phyloP scores from a whole-genome alignment of 2,797 vertebrate species.

The Morelia viridis region DNA sequence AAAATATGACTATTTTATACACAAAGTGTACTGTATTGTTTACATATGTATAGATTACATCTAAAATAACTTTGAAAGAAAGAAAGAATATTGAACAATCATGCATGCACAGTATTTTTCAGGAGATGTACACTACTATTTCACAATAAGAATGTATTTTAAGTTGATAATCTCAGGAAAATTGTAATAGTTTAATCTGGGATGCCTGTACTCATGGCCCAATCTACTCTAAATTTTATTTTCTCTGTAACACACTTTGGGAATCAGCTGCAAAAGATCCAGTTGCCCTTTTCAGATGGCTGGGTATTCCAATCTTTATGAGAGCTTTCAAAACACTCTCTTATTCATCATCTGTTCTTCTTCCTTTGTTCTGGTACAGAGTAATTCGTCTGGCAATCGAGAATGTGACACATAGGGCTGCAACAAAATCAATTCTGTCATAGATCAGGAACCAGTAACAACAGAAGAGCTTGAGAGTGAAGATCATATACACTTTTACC shows the following conservation, averaged over 20 bases:
- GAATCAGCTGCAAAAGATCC: constrained; percentile 66
- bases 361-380: constrained; percentile 71
- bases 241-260: constrained; percentile 71
- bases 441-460: constrained; percentile 66
- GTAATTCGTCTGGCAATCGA: constrained; percentile 73
- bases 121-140: neutral
- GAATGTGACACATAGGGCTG: constrained; percentile 67
- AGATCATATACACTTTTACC: neutral
- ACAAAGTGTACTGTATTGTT: neutral
- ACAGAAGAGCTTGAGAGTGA: neutral
- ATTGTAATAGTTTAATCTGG: constrained; percentile 12
- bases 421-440: constrained; percentile 76
- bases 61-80: neutral
- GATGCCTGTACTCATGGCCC: neutral
- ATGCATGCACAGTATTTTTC: neutral
- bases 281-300: constrained; percentile 71
- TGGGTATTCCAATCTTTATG: constrained; percentile 70
- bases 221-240: neutral
- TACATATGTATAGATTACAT: neutral
- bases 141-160: neutral
- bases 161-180: neutral
- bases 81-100: neutral
- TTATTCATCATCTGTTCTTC: constrained; percentile 76
- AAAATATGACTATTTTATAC: neutral
- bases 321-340: constrained; percentile 74